Evolutionary conservation across 2,888 invertebrate species (phyloP).

Genomic region (Agriopis leucophaearia): DNA sequence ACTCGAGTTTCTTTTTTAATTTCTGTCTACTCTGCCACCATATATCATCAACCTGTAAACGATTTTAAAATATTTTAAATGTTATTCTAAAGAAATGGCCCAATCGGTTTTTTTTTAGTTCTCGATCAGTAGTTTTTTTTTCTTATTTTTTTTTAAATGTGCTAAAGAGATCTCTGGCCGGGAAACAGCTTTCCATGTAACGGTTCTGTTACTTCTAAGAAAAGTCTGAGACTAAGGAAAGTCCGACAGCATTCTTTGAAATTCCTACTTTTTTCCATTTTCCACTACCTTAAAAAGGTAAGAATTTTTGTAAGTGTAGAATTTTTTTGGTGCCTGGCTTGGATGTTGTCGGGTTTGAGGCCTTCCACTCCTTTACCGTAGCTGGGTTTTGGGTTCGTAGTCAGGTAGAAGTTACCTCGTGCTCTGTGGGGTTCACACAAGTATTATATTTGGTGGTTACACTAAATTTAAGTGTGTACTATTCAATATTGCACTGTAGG

Average conservation of each 20-base stretch:
- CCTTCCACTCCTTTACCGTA: conserved; percentile 67
- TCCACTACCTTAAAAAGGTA: conserved; percentile 60
- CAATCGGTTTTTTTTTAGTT: too few relatives aligned
- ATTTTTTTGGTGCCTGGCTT: conserved; percentile 47
- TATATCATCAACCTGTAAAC: too few relatives aligned
- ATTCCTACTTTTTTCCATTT: conserved; percentile 12
- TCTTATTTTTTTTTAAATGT: too few relatives aligned
- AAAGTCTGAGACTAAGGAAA: not conserved
- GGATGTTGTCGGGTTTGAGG: conserved; percentile 53
- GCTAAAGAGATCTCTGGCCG: too few relatives aligned
- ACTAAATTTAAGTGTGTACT: not conserved
- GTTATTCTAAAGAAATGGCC: too few relatives aligned
- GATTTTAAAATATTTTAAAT: too few relatives aligned
- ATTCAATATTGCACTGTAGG: too few relatives aligned
- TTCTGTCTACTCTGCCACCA: too few relatives aligned
- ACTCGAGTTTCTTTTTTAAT: too few relatives aligned
- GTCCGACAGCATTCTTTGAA: not conserved
- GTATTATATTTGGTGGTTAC: not conserved
- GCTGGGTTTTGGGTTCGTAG: conserved; percentile 61
- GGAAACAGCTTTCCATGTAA: too few relatives aligned
- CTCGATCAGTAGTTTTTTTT: too few relatives aligned
- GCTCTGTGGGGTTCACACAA: conserved; percentile 59
- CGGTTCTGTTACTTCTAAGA: not conserved
- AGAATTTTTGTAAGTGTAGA: conserved; percentile 55
- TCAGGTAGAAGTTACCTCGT: conserved; percentile 72